phyloP scores from a whole-genome alignment of 2,113 vertebrate species.

The Spermophilus dauricus region DNA sequence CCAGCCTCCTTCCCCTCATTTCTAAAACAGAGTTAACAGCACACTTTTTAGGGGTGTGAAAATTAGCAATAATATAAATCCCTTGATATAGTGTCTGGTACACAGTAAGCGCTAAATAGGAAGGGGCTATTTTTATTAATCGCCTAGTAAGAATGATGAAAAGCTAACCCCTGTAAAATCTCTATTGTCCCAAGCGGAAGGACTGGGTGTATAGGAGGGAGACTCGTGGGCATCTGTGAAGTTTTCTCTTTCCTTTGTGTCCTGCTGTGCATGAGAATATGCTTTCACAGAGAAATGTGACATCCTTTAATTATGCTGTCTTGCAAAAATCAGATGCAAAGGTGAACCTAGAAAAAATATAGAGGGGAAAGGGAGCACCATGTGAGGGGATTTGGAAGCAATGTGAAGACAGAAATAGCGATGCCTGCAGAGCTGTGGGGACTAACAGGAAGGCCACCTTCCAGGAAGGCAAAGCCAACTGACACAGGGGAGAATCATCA shows the following conservation, averaged over 20 bases:
- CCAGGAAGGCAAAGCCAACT: not conserved
- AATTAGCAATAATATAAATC: conserved; percentile 15
- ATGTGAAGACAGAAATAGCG: conserved; percentile 61
- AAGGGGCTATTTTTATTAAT: conserved; percentile 46
- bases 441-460: conserved; percentile 20
- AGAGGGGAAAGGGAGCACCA: not conserved
- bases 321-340: conserved; percentile 50
- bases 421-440: not conserved
- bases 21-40: conserved; percentile 35
- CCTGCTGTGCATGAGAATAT: not conserved
- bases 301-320: conserved; percentile 69
- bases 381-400: not conserved
- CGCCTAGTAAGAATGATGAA: conserved; percentile 6
- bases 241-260: not conserved
- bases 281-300: conserved; percentile 8
- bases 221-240: not conserved
- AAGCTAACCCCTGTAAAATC: not conserved
- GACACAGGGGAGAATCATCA: not conserved
- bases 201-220: not conserved
- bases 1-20: not conserved
- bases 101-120: conserved; percentile 40
- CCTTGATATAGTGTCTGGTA: not conserved
- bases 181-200: not conserved
- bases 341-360: not conserved
- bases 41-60: not conserved